These are phyloP conservation scores for Urophycis tenuis DNA, from an alignment of 2,797 vertebrate genomes.

Conservation along the genomic window DNA sequence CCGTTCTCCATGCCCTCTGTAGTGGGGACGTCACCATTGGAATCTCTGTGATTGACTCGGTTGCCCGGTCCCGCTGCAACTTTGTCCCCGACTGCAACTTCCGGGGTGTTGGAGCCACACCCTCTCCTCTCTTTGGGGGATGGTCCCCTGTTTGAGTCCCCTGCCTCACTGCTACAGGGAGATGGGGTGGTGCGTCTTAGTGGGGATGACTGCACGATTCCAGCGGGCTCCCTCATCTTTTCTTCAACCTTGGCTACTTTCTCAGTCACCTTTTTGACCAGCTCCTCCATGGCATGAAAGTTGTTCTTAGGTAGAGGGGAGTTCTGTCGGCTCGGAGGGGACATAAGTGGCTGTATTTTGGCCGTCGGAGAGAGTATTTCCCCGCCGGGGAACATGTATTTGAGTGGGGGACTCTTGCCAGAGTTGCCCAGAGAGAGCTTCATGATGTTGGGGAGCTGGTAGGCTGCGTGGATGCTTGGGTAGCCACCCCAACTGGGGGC, in stretches of 20 bases:
- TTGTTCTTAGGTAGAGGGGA: conserved; percentile 93
- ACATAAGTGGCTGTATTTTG: conserved; percentile 84
- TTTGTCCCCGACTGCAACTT: conserved; percentile 56
- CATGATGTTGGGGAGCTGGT: conserved; percentile 98
- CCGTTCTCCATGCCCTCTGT: conserved; percentile 83
- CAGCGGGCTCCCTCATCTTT: conserved; percentile 83
- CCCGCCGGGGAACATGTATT: conserved; percentile 83
- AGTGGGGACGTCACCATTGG: conserved; percentile 73
- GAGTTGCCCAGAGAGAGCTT: conserved; percentile 89
- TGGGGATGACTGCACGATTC: conserved; percentile 75
- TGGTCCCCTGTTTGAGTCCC: conserved; percentile 77
- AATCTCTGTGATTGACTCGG: conserved; percentile 72
- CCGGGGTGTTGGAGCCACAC: conserved; percentile 76
- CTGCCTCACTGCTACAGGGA: conserved; percentile 85
- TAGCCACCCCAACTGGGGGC: conserved; percentile 98
- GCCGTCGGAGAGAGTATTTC: conserved; percentile 80
- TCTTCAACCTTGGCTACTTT: conserved; percentile 96
- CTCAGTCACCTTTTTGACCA: conserved; percentile 96
- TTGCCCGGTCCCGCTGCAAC: conserved; percentile 33
- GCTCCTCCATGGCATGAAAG: conserved; percentile 96
- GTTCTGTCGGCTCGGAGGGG: conserved; percentile 84
- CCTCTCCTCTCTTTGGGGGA: conserved; percentile 72
- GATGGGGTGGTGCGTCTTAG: conserved; percentile 82
- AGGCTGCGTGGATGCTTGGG: conserved; percentile 98
- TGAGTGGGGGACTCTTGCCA: conserved; percentile 82